Conservation (phyloP, 2,113 vertebrate genomes). For the Geococcyx californianus region DNA sequence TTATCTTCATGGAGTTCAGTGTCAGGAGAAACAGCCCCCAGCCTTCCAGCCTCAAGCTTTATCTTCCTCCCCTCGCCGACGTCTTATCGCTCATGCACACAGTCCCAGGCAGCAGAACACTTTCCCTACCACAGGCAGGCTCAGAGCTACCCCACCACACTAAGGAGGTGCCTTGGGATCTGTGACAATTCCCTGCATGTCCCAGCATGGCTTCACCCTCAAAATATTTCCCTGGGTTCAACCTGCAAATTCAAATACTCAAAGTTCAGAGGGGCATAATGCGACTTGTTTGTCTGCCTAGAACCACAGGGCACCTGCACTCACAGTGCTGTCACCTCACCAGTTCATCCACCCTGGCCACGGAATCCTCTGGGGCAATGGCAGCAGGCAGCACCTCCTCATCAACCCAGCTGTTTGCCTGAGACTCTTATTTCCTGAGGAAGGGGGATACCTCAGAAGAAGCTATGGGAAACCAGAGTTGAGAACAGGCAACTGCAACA, state of each 20-base stretch:
- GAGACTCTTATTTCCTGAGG: neutral
- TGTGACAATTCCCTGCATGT: neutral
- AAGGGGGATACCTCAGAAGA: neutral
- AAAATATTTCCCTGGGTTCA: neutral
- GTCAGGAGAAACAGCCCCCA: neutral
- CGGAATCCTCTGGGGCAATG: neutral
- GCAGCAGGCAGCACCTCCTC: neutral
- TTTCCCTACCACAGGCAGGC: neutral
- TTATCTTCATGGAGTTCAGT: neutral
- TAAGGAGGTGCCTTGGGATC: neutral
- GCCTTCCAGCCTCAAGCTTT: neutral
- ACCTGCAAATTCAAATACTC: neutral
- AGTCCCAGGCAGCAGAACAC: rapidly evolving
- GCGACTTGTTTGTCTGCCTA: neutral
- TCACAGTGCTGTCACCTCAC: neutral
- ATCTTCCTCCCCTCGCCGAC: rapidly evolving
- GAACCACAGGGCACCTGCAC: neutral
- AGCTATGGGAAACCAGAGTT: neutral
- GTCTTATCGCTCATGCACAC: rapidly evolving
- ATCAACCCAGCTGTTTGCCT: neutral
- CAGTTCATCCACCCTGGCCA: neutral
- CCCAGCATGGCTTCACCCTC: neutral
- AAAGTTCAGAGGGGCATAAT: neutral
- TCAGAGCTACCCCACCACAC: neutral
- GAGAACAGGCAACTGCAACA: neutral